Evolutionary conservation across 2,888 invertebrate genomes (phyloP).

Genomic region (Peribatodes rhomboidaria): DNA sequence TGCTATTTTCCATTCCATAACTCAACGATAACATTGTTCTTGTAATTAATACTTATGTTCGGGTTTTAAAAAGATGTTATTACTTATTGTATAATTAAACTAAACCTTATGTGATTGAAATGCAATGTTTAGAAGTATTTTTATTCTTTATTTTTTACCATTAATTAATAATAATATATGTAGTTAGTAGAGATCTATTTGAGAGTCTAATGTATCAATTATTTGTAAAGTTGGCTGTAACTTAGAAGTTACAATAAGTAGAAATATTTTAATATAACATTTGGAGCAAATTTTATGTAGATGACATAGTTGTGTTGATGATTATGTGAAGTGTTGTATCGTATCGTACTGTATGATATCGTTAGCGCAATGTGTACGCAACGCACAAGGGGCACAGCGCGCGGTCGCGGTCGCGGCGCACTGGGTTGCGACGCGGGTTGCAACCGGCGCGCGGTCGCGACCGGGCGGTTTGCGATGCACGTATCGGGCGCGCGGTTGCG

Average conservation of each 20-base stretch:
- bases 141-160: conserved; percentile 87
- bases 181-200: conserved; percentile 86
- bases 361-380: conserved; percentile 84
- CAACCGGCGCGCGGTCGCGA: conserved; percentile 22
- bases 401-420: conserved; percentile 42
- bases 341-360: conserved; percentile 70
- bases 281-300: conserved; percentile 86
- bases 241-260: conserved; percentile 86
- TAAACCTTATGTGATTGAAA: conserved; percentile 87
- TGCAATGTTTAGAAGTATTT: conserved; percentile 87
- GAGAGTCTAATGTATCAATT: conserved; percentile 87
- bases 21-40: conserved; percentile 86
- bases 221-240: conserved; percentile 87
- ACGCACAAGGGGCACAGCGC: conserved; percentile 73
- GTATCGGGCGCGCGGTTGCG: conserved; percentile 13
- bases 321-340: conserved; percentile 85
- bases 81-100: conserved; percentile 82
- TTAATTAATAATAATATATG: conserved; percentile 77
- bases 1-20: conserved; percentile 87
- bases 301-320: conserved; percentile 85
- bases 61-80: conserved; percentile 85
- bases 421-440: neutral
- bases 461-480: conserved; percentile 30
- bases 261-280: conserved; percentile 87
- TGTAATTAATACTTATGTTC: conserved; percentile 81